These are phyloP conservation scores for Tuta absoluta DNA, from an alignment of 2,888 invertebrate species.

Conservation along the genomic window DNA sequence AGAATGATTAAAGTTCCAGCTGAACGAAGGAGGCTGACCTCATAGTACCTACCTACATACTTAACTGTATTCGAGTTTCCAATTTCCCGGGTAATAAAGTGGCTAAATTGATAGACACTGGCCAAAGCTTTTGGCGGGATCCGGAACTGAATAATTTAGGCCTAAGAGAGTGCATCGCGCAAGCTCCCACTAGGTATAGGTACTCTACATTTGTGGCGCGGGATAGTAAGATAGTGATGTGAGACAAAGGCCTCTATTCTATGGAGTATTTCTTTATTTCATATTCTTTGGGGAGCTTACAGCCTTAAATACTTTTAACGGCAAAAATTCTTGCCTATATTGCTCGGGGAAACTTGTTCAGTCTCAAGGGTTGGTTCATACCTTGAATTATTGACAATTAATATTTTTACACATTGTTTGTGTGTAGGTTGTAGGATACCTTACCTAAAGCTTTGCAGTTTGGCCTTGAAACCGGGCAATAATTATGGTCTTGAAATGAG, in stretches of 20 bases:
- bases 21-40: too few relatives aligned
- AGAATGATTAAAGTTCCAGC: too few relatives aligned
- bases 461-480: too few relatives aligned
- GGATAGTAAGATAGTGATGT: neutral
- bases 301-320: too few relatives aligned
- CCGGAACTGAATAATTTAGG: slow-evolving; percentile 27
- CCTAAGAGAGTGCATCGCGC: slow-evolving; percentile 26
- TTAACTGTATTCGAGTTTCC: neutral
- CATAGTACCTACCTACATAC: neutral
- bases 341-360: too few relatives aligned
- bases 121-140: slow-evolving; percentile 14
- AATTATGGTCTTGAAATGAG: too few relatives aligned
- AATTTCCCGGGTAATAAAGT: slow-evolving; percentile 9
- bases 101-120: slow-evolving; percentile 10
- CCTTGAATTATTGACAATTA: too few relatives aligned
- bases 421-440: too few relatives aligned
- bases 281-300: too few relatives aligned
- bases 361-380: too few relatives aligned
- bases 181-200: neutral
- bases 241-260: neutral
- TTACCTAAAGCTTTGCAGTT: too few relatives aligned
- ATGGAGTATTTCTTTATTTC: neutral
- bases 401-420: too few relatives aligned
- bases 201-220: slow-evolving; percentile 16
- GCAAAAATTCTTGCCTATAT: neutral